phyloP scores from a whole-genome alignment of 2,113 vertebrate species.

The Gallinago paraguaiae region DNA sequence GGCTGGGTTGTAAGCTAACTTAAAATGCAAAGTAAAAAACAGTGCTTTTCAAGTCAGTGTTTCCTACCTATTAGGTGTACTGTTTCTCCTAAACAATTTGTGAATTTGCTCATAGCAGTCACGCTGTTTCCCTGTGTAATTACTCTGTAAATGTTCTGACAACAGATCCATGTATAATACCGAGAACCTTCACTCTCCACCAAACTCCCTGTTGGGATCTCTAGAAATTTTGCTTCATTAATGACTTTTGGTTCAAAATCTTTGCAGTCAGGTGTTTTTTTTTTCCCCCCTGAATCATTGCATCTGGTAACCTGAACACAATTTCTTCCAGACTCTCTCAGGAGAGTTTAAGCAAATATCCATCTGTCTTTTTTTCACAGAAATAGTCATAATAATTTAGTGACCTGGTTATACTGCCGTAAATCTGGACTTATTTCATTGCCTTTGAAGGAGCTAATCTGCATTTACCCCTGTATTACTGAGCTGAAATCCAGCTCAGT shows the following conservation, averaged over 20 bases:
- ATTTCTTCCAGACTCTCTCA: background rate
- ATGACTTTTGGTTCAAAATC: background rate
- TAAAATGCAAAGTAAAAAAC: background rate
- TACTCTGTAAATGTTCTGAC: background rate
- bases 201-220: background rate
- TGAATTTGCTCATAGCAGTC: background rate
- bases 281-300: background rate
- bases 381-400: background rate
- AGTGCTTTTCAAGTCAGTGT: background rate
- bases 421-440: conserved; percentile 12
- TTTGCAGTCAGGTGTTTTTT: background rate
- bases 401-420: background rate
- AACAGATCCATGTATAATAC: background rate
- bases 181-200: background rate
- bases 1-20: background rate
- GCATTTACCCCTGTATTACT: background rate
- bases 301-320: background rate
- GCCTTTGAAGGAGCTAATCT: conserved; percentile 37
- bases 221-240: background rate
- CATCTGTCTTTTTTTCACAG: background rate
- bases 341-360: background rate
- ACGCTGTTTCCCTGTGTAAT: background rate
- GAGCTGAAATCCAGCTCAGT: conserved; percentile 35
- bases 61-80: background rate
- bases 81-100: background rate